Evolutionary conservation across 2,797 vertebrate genomes (phyloP), one percentile per base, ranked within the genome.

Genomic region (Fratercula arctica): DNA sequence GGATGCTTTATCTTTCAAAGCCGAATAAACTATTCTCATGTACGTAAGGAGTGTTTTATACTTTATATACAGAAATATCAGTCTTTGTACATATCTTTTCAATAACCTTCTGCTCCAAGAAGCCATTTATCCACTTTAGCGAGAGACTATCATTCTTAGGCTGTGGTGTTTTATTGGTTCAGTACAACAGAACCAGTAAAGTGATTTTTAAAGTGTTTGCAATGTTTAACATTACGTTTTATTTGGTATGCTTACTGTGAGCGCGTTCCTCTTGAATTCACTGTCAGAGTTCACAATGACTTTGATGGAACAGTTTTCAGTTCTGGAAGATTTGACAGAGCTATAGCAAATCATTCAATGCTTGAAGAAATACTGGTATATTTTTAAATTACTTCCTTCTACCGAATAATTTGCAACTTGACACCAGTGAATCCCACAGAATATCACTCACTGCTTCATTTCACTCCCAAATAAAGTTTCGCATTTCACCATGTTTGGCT

Each of bases 341-440:
- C 33, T 86, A 18, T 19, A 80, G 37, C 24, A 53, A 83, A 91
- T 63, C 33, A 75, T 61, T 94, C 39, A 57, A 29, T 85, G 26
- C 80, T 72, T 93, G 76, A 84, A 72, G 28, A 84, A 70, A 64
- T 72, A 54, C 29, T 77, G 66, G 50, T 87, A 13, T 16, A 20
- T 85, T 89, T 94, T 91, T 21, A 80, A 89, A 95, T 89, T 37
- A 68, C 61, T 93, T 90, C 50, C 35, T 79, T 77, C n/a, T 50
- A 43, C 21, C 25, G 74, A 56, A 35, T 68, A 85, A 54, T 39
- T 88, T 51, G 9, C 23, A 93, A 28, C 66, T 86, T 86, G 66
- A 53, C 37, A 57, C 14, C 50, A 64, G 57, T 23, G 45, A 70
- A 77, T 88, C 68, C 69, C 35, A 57, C 21, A 60, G 93, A 92